Percentiles rank a stretch among this genome's conserved stretches.
These are phyloP conservation scores for Atta cephalotes DNA, from an alignment of 1,140 invertebrate genomes.

Conservation along the genomic window DNA sequence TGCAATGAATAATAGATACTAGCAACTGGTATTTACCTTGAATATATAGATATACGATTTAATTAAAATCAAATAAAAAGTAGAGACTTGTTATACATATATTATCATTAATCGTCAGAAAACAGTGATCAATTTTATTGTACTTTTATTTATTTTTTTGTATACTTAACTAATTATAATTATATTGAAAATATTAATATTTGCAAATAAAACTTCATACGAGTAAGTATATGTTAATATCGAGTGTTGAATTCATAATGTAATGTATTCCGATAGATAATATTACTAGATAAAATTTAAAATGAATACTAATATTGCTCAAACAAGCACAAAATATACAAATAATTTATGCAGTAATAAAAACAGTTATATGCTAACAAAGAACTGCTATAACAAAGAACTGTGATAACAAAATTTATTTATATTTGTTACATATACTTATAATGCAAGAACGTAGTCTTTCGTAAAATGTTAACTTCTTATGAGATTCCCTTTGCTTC, in stretches of 20 bases:
- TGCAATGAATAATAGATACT: neutral
- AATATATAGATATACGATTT: neutral
- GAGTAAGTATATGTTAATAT: neutral
- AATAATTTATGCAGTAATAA: constrained; percentile 10
- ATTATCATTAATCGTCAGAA: neutral
- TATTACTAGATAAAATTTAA: neutral
- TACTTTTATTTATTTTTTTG: neutral
- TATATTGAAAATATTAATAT: constrained; percentile 1
- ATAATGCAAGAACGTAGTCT: constrained; percentile 3
- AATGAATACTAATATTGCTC: neutral
- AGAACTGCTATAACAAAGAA: neutral
- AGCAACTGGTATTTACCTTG: neutral
- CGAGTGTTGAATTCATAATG: neutral
- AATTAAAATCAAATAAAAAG: neutral
- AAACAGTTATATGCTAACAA: neutral
- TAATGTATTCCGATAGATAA: neutral
- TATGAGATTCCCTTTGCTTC: neutral
- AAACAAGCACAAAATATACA: neutral
- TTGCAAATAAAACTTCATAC: neutral
- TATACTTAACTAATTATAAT: neutral
- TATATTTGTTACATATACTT: neutral
- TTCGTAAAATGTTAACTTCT: constrained; percentile 26
- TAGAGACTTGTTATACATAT: neutral
- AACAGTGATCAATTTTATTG: neutral
- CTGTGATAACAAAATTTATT: neutral